Evolutionary conservation across 2,888 invertebrate species (phyloP).

Genomic region (Drosophila borborema): DNA sequence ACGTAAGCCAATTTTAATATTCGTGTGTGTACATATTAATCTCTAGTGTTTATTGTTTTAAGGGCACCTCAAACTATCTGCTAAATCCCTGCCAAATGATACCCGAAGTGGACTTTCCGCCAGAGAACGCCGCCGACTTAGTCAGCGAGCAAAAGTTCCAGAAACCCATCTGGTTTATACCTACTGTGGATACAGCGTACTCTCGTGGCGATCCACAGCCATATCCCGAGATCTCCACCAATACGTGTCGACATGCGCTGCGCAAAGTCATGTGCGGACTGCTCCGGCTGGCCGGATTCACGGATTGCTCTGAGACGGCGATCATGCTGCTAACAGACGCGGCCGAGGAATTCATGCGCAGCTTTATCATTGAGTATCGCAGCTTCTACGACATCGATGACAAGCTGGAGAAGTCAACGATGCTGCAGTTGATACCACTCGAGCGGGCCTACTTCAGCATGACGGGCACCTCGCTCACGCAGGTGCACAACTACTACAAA

Average conservation of each 20-base stretch:
- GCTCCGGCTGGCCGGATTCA: slow-evolving; percentile 83
- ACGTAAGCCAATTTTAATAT: slow-evolving; percentile 62
- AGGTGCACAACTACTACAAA: slow-evolving; percentile 84
- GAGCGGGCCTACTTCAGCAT: slow-evolving; percentile 82
- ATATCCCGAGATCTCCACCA: slow-evolving; percentile 73
- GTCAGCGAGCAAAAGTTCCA: slow-evolving; percentile 82
- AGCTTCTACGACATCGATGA: slow-evolving; percentile 58
- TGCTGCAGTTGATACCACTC: slow-evolving; percentile 63
- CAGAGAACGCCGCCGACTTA: slow-evolving; percentile 83
- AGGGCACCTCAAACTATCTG: slow-evolving; percentile 83
- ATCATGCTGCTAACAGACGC: slow-evolving; percentile 82
- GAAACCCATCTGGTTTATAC: slow-evolving; percentile 84
- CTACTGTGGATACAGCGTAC: slow-evolving; percentile 81
- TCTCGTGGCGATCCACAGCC: slow-evolving; percentile 77
- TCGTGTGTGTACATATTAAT: not conserved
- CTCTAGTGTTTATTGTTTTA: slow-evolving; percentile 1
- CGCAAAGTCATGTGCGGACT: slow-evolving; percentile 84
- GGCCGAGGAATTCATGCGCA: slow-evolving; percentile 81
- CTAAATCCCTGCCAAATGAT: slow-evolving; percentile 84
- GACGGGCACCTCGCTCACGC: slow-evolving; percentile 81
- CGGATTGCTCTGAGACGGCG: slow-evolving; percentile 82
- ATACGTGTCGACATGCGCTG: slow-evolving; percentile 74
- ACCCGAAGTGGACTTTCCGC: slow-evolving; percentile 84
- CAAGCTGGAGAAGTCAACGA: slow-evolving; percentile 60
- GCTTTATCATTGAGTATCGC: slow-evolving; percentile 74